Evolutionary conservation across 2,797 vertebrate species (phyloP), one percentile per base, ranked within the genome.

Genomic region (Euthynnus affinis): DNA sequence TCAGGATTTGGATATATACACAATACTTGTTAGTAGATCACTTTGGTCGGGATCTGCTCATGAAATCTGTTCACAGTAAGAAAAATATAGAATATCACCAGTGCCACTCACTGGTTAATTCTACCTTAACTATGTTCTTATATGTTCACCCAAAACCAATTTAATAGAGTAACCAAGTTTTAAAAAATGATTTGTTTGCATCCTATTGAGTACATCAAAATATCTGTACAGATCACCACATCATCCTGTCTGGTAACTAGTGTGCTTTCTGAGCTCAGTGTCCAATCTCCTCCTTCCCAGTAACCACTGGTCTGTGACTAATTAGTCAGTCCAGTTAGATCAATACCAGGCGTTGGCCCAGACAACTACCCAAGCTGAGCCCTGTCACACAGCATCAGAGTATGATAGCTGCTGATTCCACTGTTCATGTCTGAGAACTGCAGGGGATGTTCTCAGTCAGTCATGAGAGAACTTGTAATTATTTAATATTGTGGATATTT

Each of bases 271-370:
- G 58, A 1, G 46, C 1, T 48, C 20, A 18, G 12, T 44, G 17
- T 18, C 32, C 64, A 80, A 80, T 73, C 73, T 80, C 69, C 65
- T 70, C 59, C 59, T 62, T 17, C 25, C 37, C 27, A 20, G 20
- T 49, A 48, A 12, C 48, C 25, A 42, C 44, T 29, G 56, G 12
- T 55, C 4, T 65, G 55, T 65, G 22, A 55, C 61, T 65, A 72
- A 72, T 23, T 14, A 13, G 14, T 71, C n/a, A 49, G 4, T 44
- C 2, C 10, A 13, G 29, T 64, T 25, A 6, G 60, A 52, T 58
- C 32, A 34, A 13, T 62, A 44, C 20, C 15, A 32, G 40, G 2
- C 56, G 55, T 40, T 18, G 42, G 17, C 8, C 37, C 46, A 25
- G 22, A 25, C 61, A 53, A 70, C 64, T 53, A 70, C 61, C 53